Evolutionary conservation across 2,113 vertebrate species (phyloP).

Genomic region (Sphaerodactylus townsendi): DNA sequence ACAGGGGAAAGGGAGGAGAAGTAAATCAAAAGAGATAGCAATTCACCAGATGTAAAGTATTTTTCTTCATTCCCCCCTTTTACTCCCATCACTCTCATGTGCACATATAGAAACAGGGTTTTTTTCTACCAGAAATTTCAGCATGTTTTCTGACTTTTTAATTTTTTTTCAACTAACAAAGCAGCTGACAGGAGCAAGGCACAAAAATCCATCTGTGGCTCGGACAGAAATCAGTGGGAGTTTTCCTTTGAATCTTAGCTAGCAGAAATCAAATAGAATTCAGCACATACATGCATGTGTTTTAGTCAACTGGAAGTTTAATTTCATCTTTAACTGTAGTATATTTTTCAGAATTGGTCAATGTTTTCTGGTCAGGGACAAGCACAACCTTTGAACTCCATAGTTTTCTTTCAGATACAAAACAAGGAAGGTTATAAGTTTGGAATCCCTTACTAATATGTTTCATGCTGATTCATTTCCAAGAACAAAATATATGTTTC

Average conservation of each 20-base stretch:
- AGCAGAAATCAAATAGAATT: constrained; percentile 14
- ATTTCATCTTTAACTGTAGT: constrained; percentile 20
- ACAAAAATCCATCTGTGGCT: constrained; percentile 40
- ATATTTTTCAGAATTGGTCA: neutral
- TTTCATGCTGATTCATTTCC: neutral
- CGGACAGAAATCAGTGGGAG: constrained; percentile 20
- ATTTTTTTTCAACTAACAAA: constrained; percentile 70
- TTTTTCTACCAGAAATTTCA: constrained; percentile 74
- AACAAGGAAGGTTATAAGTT: neutral
- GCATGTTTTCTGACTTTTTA: constrained; percentile 78
- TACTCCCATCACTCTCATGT: constrained; percentile 28
- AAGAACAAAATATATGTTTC: neutral
- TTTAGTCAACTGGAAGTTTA: constrained; percentile 6
- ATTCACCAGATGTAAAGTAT: constrained; percentile 85
- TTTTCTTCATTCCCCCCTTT: constrained; percentile 69
- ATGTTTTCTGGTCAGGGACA: neutral
- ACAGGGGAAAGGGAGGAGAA: constrained; percentile 84
- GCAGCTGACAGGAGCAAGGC: constrained; percentile 58
- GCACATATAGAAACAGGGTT: constrained; percentile 38
- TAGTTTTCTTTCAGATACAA: neutral
- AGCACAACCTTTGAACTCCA: constrained; percentile 8
- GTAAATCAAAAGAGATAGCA: constrained; percentile 84
- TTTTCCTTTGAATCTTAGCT: constrained; percentile 27
- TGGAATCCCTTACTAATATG: neutral
- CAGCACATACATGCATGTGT: neutral